Conservation (phyloP, 2,888 invertebrate species). For the Operophtera brumata region DNA sequence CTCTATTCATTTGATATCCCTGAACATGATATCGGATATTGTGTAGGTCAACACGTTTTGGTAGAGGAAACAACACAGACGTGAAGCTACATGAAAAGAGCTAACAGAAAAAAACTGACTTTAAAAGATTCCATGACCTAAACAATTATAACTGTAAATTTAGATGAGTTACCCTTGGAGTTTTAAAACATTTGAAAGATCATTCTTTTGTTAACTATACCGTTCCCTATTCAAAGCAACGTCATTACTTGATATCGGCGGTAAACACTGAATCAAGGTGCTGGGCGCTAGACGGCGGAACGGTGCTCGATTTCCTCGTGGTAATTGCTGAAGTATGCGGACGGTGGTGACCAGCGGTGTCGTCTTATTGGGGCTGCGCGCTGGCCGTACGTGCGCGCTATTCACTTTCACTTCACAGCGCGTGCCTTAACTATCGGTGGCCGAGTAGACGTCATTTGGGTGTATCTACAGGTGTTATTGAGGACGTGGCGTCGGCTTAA, state of each 20-base stretch:
- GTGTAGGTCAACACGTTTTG: constrained; percentile 39
- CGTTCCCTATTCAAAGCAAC: neutral
- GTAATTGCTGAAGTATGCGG: constrained; percentile 79
- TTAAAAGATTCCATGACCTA: neutral
- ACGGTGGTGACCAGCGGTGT: constrained; percentile 65
- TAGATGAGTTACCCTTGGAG: neutral
- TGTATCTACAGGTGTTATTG: constrained; percentile 48
- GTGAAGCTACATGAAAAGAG: constrained; percentile 2
- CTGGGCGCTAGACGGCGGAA: constrained; percentile 54
- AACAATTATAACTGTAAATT: neutral
- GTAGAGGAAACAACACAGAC: constrained; percentile 16
- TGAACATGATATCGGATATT: constrained; percentile 44
- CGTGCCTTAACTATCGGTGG: constrained; percentile 62
- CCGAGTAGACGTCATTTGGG: constrained; percentile 50
- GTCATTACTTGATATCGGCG: constrained; percentile 4
- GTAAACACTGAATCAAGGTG: constrained; percentile 40
- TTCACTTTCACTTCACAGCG: constrained; percentile 77
- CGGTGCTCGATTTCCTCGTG: constrained; percentile 74
- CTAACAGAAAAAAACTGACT: neutral
- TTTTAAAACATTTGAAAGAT: neutral
- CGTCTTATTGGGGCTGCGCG: constrained; percentile 76
- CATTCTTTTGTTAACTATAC: neutral
- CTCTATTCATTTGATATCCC: constrained; percentile 49
- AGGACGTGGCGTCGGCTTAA: constrained; percentile 37
- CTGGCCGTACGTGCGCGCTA: constrained; percentile 71